phyloP scores from a whole-genome alignment of 1,140 invertebrate genomes.

The Drosophila willistoni region DNA sequence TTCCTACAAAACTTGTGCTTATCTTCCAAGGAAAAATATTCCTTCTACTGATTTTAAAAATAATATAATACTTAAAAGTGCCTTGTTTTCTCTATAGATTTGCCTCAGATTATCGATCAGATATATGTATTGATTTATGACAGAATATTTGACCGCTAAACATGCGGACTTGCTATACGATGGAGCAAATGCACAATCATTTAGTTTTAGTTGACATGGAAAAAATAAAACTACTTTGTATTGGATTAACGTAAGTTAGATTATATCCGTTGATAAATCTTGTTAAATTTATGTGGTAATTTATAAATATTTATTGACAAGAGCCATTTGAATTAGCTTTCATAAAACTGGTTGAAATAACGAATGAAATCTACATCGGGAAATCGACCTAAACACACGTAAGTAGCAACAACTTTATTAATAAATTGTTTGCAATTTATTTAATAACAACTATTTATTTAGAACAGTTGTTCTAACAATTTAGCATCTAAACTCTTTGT shows the following conservation, averaged over 20 bases:
- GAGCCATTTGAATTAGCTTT: constrained; percentile 3
- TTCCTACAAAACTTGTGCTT: no score
- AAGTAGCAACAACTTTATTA: constrained; percentile 17
- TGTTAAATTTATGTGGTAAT: constrained; percentile 11
- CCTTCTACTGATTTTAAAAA: no score
- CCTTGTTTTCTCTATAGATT: no score
- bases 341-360: constrained; percentile 5
- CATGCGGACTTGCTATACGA: no score
- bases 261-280: constrained; percentile 3
- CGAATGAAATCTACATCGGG: not conserved
- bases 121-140: no score
- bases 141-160: no score
- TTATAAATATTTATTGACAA: constrained; percentile 19
- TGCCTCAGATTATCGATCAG: no score
- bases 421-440: constrained; percentile 21
- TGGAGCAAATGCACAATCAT: no score
- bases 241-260: constrained; percentile 1
- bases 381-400: not conserved
- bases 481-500: constrained; percentile 15
- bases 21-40: no score
- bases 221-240: constrained; percentile 1
- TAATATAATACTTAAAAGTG: no score
- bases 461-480: constrained; percentile 28
- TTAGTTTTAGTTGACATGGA: not conserved
- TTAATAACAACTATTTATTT: constrained; percentile 13